phyloP scores from a whole-genome alignment of 2,797 vertebrate species.

The Cirrhinus mrigala region DNA sequence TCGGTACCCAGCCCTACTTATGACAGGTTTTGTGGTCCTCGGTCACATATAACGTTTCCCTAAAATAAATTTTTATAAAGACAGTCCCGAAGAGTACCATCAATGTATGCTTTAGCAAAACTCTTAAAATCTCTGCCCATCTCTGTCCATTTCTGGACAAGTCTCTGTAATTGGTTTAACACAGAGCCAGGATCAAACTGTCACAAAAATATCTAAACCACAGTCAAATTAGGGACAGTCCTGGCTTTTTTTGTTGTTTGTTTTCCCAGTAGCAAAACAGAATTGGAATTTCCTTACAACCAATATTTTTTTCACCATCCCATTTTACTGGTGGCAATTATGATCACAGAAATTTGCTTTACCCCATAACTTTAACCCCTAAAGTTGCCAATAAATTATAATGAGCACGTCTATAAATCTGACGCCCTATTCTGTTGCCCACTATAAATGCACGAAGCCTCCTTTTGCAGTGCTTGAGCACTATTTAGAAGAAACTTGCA shows the following conservation, averaged over 20 bases:
- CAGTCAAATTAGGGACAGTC: neutral
- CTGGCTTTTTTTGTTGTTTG: neutral
- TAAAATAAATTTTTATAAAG: neutral
- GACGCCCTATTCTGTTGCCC: neutral
- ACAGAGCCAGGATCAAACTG: neutral
- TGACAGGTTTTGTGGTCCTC: no score
- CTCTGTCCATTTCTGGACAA: conserved; percentile 14
- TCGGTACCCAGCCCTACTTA: no score
- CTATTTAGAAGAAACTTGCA: neutral
- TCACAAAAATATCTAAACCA: conserved; percentile 6
- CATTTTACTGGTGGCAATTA: neutral
- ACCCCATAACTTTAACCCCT: neutral
- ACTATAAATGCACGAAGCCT: neutral
- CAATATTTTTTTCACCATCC: neutral
- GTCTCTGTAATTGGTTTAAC: conserved; percentile 38
- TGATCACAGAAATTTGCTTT: neutral
- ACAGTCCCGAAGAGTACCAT: neutral
- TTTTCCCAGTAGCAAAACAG: neutral
- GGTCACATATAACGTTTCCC: no score
- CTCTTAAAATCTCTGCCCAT: neutral
- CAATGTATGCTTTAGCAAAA: neutral
- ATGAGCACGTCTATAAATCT: neutral
- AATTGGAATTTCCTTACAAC: neutral
- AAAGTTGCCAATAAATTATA: neutral
- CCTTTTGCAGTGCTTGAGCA: no score